Evolutionary conservation across 2,888 invertebrate genomes (phyloP).

Genomic region (Ceramica pisi): DNA sequence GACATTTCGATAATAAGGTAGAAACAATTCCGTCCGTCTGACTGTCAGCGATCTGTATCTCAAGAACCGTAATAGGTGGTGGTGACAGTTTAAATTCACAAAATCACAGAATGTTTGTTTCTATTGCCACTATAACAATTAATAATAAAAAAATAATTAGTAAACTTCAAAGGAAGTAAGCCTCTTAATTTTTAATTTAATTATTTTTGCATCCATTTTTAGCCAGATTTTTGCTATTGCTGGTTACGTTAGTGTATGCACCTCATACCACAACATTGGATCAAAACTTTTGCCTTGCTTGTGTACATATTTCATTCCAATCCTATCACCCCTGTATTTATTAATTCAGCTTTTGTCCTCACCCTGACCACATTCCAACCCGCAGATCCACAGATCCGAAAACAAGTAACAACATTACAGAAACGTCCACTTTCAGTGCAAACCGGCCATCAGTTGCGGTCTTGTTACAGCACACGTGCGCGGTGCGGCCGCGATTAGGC

Average conservation of each 20-base stretch:
- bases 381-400: conserved; percentile 29
- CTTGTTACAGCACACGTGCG: conserved; percentile 62
- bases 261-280: neutral
- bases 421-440: conserved; percentile 52
- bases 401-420: conserved; percentile 45
- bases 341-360: conserved; percentile 17
- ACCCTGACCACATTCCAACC: conserved; percentile 9
- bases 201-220: too few relatives aligned
- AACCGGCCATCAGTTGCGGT: conserved; percentile 68
- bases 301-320: neutral
- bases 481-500: conserved; percentile 50
- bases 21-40: too few relatives aligned
- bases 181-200: too few relatives aligned
- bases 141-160: too few relatives aligned
- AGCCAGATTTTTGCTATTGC: too few relatives aligned
- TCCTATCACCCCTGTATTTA: conserved; percentile 27
- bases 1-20: too few relatives aligned
- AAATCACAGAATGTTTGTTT: too few relatives aligned
- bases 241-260: neutral
- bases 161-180: too few relatives aligned
- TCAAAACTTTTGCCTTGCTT: neutral
- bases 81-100: too few relatives aligned
- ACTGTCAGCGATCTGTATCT: too few relatives aligned
- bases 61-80: too few relatives aligned
- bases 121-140: too few relatives aligned